Base-by-base conservation (phyloP, 1,140 invertebrate species). In the Atta cephalotes region DNA sequence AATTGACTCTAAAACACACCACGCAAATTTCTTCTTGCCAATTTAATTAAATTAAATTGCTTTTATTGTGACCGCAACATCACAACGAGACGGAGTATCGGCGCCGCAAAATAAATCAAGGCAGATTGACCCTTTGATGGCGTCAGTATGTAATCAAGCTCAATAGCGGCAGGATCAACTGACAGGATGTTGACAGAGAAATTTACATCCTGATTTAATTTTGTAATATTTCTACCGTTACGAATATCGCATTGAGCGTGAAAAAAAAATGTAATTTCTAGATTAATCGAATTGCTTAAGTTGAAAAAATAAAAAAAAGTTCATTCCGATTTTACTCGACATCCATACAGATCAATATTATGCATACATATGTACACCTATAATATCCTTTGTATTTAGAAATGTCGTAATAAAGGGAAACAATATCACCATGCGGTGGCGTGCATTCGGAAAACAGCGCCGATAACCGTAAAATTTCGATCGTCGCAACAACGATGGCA, bases 31-130 rank as follows among this genome's bases (percentile, higher is more conserved):
- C 51, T 68, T 60, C 88, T 87, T 80, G 63, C 80, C 89, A 85
- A 90, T 90, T 90, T 90, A 85, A 90, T 90, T 90, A 87, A 89
- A 88, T 71, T 66, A 85, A 88, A 90, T 85, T 77, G 76, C 76
- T 65, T 88, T 85, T 88, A 86, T 90, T 68, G 79, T 58, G 53
- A 70, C 66, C 39, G 56, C 72, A 62, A 45, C 60, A 58, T 76
- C 49, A 56, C 62, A 28, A 35, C 53, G 80, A 79, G 63, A 85
- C 80, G 63, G 12, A 9, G 10, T 12, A 14, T 28, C 4, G 9
- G 31, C 6, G 16, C 35, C 56, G 28, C 39, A 84, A 62, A 84
- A 84, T 76, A 84, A 74, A 84, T 84, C 70, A 62, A 39, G n/a
- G 56, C 56, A n/a, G 39, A 58, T 49, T 21, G 39, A 49, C 35